Evolutionary conservation across 2,113 vertebrate species (phyloP).

Genomic region (Dipodomys merriami): DNA sequence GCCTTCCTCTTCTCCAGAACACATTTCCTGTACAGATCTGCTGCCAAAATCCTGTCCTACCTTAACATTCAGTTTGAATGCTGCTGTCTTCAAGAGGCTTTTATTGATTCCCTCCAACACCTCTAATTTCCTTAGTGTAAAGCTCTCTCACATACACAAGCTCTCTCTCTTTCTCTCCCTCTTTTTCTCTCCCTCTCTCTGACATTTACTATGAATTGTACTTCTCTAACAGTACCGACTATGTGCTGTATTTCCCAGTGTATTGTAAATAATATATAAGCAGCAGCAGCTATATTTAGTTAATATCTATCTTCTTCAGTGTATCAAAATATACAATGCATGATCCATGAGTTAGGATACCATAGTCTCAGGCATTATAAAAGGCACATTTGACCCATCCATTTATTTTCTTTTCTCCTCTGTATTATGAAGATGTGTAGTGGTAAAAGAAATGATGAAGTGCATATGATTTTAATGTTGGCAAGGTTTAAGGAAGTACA

Average conservation of each 20-base stretch:
- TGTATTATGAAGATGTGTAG: neutral
- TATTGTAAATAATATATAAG: neutral
- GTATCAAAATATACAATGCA: neutral
- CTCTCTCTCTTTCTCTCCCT: neutral
- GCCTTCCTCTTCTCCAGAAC: neutral
- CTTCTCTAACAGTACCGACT: neutral
- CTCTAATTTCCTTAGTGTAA: neutral
- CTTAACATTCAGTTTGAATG: constrained; percentile 31
- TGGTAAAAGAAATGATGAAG: constrained; percentile 35
- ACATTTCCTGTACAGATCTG: neutral
- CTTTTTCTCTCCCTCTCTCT: fast-evolving
- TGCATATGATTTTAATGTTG: neutral
- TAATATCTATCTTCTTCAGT: neutral
- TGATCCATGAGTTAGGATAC: neutral
- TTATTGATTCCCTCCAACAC: neutral
- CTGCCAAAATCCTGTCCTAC: constrained; percentile 24
- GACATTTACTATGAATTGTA: neutral
- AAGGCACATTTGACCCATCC: neutral
- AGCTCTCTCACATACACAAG: neutral
- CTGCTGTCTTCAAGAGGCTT: neutral
- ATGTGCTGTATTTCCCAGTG: neutral
- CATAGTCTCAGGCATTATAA: neutral
- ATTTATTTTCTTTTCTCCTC: constrained; percentile 24
- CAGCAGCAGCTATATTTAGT: neutral
- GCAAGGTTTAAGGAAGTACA: neutral